A percentile compares a stretch with the other conserved stretches of the same genome.
phyloP scores from a whole-genome alignment of 2,797 vertebrate species.

The Meda fulgida region DNA sequence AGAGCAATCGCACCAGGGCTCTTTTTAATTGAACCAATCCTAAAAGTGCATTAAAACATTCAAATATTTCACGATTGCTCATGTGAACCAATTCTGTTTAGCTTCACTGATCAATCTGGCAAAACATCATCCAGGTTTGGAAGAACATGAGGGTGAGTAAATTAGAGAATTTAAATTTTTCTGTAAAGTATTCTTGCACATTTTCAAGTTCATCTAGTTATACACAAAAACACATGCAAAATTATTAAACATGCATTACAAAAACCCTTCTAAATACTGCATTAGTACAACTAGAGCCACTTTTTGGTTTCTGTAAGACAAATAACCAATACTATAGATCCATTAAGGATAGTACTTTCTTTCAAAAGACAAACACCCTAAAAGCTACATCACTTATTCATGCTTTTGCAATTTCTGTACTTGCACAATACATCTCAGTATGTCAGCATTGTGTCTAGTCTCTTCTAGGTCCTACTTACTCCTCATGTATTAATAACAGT shows the following conservation, averaged over 20 bases:
- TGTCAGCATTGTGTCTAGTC: background rate
- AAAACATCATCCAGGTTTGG: background rate
- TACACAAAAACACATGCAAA: background rate
- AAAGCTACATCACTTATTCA: slow-evolving; percentile 58
- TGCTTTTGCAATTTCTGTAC: slow-evolving; percentile 26
- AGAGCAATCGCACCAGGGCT: background rate
- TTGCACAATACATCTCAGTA: slow-evolving; percentile 19
- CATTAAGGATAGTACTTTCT: slow-evolving; percentile 29
- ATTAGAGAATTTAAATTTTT: background rate
- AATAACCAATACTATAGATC: slow-evolving; percentile 1
- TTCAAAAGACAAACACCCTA: slow-evolving; percentile 37
- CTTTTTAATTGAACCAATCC: background rate
- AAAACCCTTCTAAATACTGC: slow-evolving; percentile 1
- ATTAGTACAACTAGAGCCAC: background rate
- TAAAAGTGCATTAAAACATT: background rate
- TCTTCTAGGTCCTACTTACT: slow-evolving; percentile 14
- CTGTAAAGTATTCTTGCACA: too few relatives aligned
- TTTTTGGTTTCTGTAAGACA: slow-evolving; percentile 11
- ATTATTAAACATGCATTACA: background rate
- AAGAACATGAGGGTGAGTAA: background rate
- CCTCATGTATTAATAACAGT: slow-evolving; percentile 39
- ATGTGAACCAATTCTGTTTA: background rate
- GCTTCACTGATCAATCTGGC: background rate
- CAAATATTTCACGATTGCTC: background rate
- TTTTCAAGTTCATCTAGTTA: background rate